These are phyloP conservation scores for Nemapogon koenigi DNA, from an alignment of 2,888 invertebrate genomes.

Conservation along the genomic window DNA sequence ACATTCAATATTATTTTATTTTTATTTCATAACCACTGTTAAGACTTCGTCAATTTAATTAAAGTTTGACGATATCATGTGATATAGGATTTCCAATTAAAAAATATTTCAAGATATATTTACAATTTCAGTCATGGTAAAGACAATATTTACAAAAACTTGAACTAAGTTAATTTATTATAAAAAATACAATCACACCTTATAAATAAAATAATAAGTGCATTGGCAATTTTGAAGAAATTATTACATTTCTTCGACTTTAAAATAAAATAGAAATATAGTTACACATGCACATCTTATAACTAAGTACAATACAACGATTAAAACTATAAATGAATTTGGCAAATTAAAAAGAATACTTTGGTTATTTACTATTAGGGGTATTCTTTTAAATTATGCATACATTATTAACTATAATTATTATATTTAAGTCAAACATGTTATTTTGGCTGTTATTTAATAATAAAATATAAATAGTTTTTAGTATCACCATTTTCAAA, in stretches of 20 bases:
- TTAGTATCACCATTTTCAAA: too few species aligned
- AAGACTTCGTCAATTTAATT: background rate
- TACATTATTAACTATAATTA: too few species aligned
- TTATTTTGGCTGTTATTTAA: too few species aligned
- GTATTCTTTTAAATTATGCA: slow-evolving; percentile 42
- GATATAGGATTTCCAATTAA: background rate
- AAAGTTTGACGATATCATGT: background rate
- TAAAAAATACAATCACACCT: slow-evolving; percentile 3
- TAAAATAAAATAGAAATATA: too few species aligned
- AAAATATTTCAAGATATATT: slow-evolving; percentile 2
- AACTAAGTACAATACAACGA: slow-evolving; percentile 14
- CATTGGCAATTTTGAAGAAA: slow-evolving; percentile 16
- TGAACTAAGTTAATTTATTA: slow-evolving; percentile 1
- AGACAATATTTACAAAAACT: slow-evolving; percentile 6
- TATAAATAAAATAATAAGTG: slow-evolving; percentile 3
- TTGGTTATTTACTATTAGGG: slow-evolving; percentile 11
- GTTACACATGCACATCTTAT: too few species aligned
- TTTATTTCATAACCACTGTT: background rate
- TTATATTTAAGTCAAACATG: too few species aligned
- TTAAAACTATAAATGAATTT: slow-evolving; percentile 16
- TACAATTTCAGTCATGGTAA: slow-evolving; percentile 7
- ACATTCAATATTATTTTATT: background rate
- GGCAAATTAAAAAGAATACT: slow-evolving; percentile 42
- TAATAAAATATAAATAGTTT: too few species aligned
- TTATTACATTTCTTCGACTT: too few species aligned